Base-by-base conservation (phyloP, 2,113 vertebrate species). In the Coptodon bakossiorum region DNA sequence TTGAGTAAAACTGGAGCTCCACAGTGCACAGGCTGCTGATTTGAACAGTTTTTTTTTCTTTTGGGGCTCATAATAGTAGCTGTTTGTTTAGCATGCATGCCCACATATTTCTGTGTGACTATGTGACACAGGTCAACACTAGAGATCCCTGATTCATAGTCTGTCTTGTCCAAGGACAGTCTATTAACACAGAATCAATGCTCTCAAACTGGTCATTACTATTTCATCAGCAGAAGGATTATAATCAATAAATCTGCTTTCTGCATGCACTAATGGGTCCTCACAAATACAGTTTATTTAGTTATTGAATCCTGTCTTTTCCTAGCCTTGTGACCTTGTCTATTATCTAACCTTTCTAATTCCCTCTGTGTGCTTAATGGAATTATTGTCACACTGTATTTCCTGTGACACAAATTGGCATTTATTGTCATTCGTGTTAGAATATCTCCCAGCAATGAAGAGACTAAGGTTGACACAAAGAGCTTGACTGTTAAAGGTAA, bases 191-290 rank as follows among this genome's bases (percentile, higher is more conserved):
- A 4, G 5, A 90, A 92, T 93, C 92, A 86, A 88, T 91, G 66
- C 71, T 94, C 90, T 91, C 81, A 88, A 87, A 89, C 80, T 83
- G 48, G 78, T 90, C 80, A 86, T 93, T 86, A 89, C 71, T 80
- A 85, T 90, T 91, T 89, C 38, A 59, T 84, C 82, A 90, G 82
- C 78, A 82, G 54, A 71, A 81, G 84, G 83, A 89, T 73, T 82
- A 73, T 29, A 80, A 90, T 91, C 87, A 90, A 91, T 94, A 81
- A 31, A 83, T 80, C 63, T 71, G 45, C 73, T 66, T 76, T 85
- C 84, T 61, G 24, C 54, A 84, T 6, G n/a, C 50, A 80, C 40
- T 27, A 34, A 73, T 38, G 7, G 3, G 4, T n/a, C 29, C 31
- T 38, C 56, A n/a, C 43, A 29, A n/a, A 78, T n/a, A 8, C 27